Evolutionary conservation across 2,113 vertebrate genomes (phyloP), one percentile per base, ranked within the genome.

Genomic region (Centropus unirufus): DNA sequence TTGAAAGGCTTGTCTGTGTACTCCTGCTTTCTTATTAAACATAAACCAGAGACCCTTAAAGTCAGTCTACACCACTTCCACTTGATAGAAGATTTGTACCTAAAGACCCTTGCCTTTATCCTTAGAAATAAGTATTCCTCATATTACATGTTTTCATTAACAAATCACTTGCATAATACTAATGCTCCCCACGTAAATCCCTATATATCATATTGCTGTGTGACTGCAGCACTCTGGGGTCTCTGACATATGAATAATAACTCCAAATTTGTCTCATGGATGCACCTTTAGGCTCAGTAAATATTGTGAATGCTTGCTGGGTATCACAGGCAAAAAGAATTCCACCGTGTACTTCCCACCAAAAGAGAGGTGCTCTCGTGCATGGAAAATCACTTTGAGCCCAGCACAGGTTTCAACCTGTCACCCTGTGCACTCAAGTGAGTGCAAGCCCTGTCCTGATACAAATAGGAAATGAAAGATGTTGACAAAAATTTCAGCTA

Each of bases 401-500:
- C 32, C 12, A 4, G 64, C 76, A 88, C 14, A 0, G 12, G 82
- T 92, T 91, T 93, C 86, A 88, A 34, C 69, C 30, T 92, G 78
- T 93, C 89, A 83, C 51, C 62, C 49, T 84, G 85, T 26, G 39
- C 58, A 17, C 92, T 93, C 90, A 87, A 95, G 57, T 86, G 85
- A 95, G 73, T 82, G 84, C 64, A 88, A 94, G 67, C 40, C 47
- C 51, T 87, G 74, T 74, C 69, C 78, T 92, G 88, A 91, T 77
- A 83, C 64, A 95, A 87, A 88, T 90, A 88, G 62, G 84, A 96
- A 94, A 90, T 23, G 75, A 97, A 96, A 76, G 83, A 91, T 93
- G 84, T 72, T 94, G 89, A 96, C 91, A 94, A 88, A 74, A 96
- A 86, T 92, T 94, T 91, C 92, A 95, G 64, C 86, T 84, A 81